These are phyloP conservation scores for Drosophila formosana DNA, from an alignment of 2,888 invertebrate genomes.

Conservation along the genomic window DNA sequence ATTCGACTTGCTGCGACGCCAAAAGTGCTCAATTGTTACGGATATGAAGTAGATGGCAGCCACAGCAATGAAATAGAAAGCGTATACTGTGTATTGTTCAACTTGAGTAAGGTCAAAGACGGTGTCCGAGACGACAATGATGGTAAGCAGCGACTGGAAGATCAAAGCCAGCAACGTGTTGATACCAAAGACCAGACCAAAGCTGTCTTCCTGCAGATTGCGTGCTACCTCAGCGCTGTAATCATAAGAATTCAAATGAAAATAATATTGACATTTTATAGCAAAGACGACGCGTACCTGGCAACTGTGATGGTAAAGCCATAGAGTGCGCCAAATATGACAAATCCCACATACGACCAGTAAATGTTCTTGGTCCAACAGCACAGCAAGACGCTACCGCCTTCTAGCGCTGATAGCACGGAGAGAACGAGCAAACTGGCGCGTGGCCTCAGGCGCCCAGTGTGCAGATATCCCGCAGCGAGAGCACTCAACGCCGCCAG, in stretches of 20 bases:
- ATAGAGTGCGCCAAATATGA: slow-evolving; percentile 91
- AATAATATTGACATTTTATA: neutral
- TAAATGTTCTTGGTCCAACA: slow-evolving; percentile 88
- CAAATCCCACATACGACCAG: slow-evolving; percentile 91
- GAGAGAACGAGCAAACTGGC: slow-evolving; percentile 86
- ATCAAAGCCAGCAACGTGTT: slow-evolving; percentile 93
- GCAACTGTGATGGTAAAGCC: slow-evolving; percentile 87
- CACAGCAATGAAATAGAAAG: slow-evolving; percentile 82
- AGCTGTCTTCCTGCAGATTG: slow-evolving; percentile 92
- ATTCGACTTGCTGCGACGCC: slow-evolving; percentile 21
- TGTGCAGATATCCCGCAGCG: slow-evolving; percentile 86
- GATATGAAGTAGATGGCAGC: slow-evolving; percentile 79
- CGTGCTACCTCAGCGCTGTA: slow-evolving; percentile 94
- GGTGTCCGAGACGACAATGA: slow-evolving; percentile 79
- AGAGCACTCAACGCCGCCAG: slow-evolving; percentile 88
- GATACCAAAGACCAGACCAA: slow-evolving; percentile 95
- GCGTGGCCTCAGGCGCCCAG: slow-evolving; percentile 79
- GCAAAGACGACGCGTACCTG: slow-evolving; percentile 64
- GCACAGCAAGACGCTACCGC: slow-evolving; percentile 86
- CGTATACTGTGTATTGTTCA: slow-evolving; percentile 83
- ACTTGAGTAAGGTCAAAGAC: slow-evolving; percentile 78
- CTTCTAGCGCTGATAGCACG: slow-evolving; percentile 86
- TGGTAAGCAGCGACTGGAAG: slow-evolving; percentile 92
- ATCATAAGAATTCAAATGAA: neutral
- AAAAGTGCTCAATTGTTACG: slow-evolving; percentile 74